Percentiles rank a stretch among this genome's conserved stretches.
phyloP scores from a whole-genome alignment of 2,888 invertebrate genomes.

The Athripsodes cinereus region DNA sequence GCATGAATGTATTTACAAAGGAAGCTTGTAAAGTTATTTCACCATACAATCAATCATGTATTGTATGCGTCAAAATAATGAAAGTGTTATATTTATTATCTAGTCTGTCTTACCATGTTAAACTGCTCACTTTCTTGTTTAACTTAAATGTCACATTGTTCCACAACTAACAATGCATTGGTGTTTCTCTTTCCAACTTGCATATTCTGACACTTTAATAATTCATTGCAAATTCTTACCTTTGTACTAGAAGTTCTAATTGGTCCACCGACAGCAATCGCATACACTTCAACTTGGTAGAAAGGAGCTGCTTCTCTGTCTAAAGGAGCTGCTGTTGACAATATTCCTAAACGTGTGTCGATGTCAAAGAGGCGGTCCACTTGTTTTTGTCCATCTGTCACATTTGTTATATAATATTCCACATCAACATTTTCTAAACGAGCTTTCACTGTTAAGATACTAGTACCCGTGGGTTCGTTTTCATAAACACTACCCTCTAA shows the following conservation, averaged over 20 bases:
- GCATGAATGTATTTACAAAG: no score
- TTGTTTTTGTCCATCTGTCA: conserved; percentile 65
- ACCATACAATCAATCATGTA: no score
- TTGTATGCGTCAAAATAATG: no score
- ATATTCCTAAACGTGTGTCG: conserved; percentile 79
- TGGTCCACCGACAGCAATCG: conserved; percentile 66
- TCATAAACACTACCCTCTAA: conserved; percentile 71
- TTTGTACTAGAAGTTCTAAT: conserved; percentile 75
- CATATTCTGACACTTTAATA: not conserved
- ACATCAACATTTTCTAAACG: conserved; percentile 60
- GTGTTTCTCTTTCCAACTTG: no score
- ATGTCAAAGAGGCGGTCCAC: conserved; percentile 88
- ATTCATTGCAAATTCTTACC: conserved; percentile 52
- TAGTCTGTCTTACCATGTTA: no score
- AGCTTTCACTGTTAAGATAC: conserved; percentile 75
- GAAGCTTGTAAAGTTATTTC: no score
- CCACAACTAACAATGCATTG: no score
- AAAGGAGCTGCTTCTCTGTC: conserved; percentile 81
- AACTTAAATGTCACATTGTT: no score
- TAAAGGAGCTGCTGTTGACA: conserved; percentile 77
- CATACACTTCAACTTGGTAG: conserved; percentile 82
- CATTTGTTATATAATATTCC: conserved; percentile 88
- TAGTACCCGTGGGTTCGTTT: conserved; percentile 82
- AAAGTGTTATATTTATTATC: no score
- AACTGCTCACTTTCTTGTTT: no score